These are phyloP conservation scores for Nephrotoma guestfalica DNA, from an alignment of 2,888 invertebrate genomes.

Conservation along the genomic window DNA sequence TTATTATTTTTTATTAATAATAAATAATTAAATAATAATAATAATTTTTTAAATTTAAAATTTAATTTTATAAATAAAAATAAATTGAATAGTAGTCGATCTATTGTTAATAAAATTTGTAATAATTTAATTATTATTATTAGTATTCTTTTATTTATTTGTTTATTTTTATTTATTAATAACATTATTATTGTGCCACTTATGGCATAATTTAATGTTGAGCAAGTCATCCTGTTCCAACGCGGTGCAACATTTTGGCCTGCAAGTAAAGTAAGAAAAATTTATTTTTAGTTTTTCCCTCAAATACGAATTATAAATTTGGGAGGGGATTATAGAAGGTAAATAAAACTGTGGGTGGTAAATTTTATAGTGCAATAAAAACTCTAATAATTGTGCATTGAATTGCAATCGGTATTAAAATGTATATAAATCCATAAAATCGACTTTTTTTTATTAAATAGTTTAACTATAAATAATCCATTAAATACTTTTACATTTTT, in stretches of 20 bases:
- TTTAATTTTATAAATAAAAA: background rate
- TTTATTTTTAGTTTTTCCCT: background rate
- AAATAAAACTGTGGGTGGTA: background rate
- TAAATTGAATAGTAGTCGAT: background rate
- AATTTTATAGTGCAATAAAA: too few relatives aligned
- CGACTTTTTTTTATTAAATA: too few relatives aligned
- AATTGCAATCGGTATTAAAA: background rate
- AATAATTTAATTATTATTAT: background rate
- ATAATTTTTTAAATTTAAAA: background rate
- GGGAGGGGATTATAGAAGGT: background rate
- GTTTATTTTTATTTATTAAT: background rate
- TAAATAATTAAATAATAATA: background rate
- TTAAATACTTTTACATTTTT: background rate
- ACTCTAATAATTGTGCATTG: background rate
- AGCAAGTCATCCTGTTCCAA: slow-evolving; percentile 5
- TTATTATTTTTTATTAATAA: background rate
- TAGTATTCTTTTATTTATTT: background rate
- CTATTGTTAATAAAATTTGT: background rate
- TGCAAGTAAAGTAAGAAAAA: background rate
- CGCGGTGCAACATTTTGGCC: slow-evolving; percentile 5
- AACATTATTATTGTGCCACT: background rate
- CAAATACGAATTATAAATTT: background rate
- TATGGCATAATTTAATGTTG: background rate
- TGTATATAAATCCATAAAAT: background rate
- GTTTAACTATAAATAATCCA: background rate